Percentiles rank a stretch among this genome's conserved stretches.
phyloP scores from a whole-genome alignment of 2,797 vertebrate species.

The Muscicapa striata region DNA sequence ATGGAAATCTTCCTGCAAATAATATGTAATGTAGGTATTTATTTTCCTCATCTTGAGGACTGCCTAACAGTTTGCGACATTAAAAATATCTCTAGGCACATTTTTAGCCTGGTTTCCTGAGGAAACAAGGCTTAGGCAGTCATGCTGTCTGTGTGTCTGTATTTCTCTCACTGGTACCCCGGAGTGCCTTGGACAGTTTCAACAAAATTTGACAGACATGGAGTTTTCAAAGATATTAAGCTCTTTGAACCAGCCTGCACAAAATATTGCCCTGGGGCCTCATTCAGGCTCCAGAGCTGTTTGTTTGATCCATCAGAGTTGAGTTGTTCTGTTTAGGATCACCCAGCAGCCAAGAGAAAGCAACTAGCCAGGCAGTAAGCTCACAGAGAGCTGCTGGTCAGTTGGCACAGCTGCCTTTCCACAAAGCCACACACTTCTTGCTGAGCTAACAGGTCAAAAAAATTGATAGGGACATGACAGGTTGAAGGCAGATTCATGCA shows the following conservation, averaged over 20 bases:
- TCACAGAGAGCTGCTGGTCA: neutral
- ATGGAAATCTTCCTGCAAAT: neutral
- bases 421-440: neutral
- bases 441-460: neutral
- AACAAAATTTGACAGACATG: neutral
- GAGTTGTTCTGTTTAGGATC: conserved; percentile 30
- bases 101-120: conserved; percentile 37
- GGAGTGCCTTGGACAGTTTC: neutral
- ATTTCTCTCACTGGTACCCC: neutral
- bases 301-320: conserved; percentile 3
- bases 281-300: neutral
- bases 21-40: neutral
- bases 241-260: neutral
- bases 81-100: conserved; percentile 6
- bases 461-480: neutral
- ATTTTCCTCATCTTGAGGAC: neutral
- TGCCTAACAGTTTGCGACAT: neutral
- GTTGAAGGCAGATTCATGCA: neutral
- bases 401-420: neutral
- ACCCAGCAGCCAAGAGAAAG: conserved; percentile 2
- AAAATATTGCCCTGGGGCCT: neutral
- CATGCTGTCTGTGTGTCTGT: neutral
- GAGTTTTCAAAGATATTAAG: conserved; percentile 2
- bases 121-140: conserved; percentile 33
- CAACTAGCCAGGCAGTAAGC: neutral